Evolutionary conservation across 2,113 vertebrate genomes (phyloP).

Genomic region (Ifrita kowaldi): DNA sequence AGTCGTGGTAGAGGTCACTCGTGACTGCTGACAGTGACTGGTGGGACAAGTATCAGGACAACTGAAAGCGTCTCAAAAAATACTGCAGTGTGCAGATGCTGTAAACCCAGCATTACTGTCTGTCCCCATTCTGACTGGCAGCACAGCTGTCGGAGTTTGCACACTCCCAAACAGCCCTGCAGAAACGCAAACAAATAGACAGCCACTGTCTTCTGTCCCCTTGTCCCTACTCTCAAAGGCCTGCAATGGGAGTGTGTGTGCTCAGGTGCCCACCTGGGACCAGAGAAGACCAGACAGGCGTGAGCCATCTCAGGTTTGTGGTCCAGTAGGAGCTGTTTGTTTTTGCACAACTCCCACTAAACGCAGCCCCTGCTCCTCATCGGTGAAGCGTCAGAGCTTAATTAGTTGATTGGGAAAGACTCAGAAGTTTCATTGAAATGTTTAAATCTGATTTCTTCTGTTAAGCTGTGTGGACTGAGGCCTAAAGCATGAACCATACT

Average conservation of each 20-base stretch:
- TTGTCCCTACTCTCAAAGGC: neutral
- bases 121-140: neutral
- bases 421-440: neutral
- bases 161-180: neutral
- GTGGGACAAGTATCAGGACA: neutral
- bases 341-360: neutral
- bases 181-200: neutral
- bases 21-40: neutral
- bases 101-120: neutral
- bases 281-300: accelerated
- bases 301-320: neutral
- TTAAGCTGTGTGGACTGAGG: neutral
- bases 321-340: neutral
- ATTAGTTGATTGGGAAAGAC: neutral
- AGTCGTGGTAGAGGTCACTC: neutral
- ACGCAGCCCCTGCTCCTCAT: accelerated
- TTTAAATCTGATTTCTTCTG: neutral
- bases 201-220: neutral
- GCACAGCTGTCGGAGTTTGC: neutral
- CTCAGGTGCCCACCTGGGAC: neutral
- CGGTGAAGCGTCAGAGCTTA: neutral
- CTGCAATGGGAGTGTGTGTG: accelerated
- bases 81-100: neutral
- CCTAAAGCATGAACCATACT: neutral
- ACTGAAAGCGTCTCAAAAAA: neutral